Percentiles rank a stretch among this genome's conserved stretches.
These are phyloP conservation scores for Nymphalis polychloros DNA, from an alignment of 2,888 invertebrate species.

Conservation along the genomic window DNA sequence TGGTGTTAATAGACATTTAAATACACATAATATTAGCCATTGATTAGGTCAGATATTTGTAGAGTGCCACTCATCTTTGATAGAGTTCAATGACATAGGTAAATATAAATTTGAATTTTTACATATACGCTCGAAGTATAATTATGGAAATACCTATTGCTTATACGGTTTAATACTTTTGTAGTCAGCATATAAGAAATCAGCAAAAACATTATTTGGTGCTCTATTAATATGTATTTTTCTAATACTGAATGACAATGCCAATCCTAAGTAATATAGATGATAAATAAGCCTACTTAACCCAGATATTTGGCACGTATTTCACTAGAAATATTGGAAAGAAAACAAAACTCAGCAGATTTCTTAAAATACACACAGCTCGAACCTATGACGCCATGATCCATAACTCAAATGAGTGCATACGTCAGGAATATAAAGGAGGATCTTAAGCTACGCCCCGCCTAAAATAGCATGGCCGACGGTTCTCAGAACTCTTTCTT, in stretches of 20 bases:
- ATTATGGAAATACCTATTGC: not conserved
- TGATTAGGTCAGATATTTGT: constrained; percentile 14
- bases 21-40: constrained; percentile 17
- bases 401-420: constrained; percentile 79
- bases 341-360: constrained; percentile 64
- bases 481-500: constrained; percentile 54
- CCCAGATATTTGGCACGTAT: constrained; percentile 50
- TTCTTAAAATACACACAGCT: constrained; percentile 66
- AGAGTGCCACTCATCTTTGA: not conserved
- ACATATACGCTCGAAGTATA: not conserved
- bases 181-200: not conserved
- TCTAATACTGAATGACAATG: not conserved
- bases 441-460: constrained; percentile 68
- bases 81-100: not conserved
- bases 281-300: constrained; percentile 43
- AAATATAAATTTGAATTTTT: not conserved
- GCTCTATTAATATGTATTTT: constrained; percentile 1
- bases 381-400: constrained; percentile 71
- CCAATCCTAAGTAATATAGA: constrained; percentile 6
- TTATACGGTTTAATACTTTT: not conserved
- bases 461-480: constrained; percentile 78
- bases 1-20: constrained; percentile 27
- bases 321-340: constrained; percentile 53
- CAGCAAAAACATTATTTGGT: not conserved
- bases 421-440: constrained; percentile 80